These are phyloP conservation scores for Lucifuga dentata DNA, from an alignment of 2,113 vertebrate species.

Conservation along the genomic window DNA sequence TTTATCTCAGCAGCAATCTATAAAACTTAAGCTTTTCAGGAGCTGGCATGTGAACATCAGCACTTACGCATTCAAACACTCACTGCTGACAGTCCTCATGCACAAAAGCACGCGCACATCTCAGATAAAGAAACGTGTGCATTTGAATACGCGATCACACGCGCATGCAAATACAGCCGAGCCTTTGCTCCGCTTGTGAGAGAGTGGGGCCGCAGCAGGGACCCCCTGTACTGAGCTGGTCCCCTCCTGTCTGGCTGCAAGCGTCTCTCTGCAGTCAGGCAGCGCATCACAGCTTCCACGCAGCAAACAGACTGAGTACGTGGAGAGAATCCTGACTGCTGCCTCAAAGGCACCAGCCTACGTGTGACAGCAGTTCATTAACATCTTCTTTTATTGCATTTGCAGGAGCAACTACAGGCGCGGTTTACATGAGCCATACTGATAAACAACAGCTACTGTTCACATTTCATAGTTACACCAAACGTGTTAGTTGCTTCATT, in stretches of 20 bases:
- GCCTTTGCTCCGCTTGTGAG: constrained; percentile 60
- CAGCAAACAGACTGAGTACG: constrained; percentile 76
- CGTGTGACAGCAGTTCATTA: constrained; percentile 78
- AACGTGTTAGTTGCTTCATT: constrained; percentile 49
- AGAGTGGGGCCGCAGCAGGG: constrained; percentile 63
- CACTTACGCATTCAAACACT: background rate
- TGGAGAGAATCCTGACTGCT: constrained; percentile 75
- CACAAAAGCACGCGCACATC: constrained; percentile 5
- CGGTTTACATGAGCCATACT: constrained; percentile 32
- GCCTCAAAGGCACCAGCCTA: constrained; percentile 73
- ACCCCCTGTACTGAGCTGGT: constrained; percentile 68
- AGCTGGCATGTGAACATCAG: background rate
- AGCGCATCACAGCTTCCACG: constrained; percentile 76
- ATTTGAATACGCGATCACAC: constrained; percentile 23
- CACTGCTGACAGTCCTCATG: constrained; percentile 28
- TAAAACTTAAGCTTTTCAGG: background rate
- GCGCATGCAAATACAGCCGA: constrained; percentile 9
- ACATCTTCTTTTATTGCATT: constrained; percentile 62
- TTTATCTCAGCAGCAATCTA: constrained; percentile 1
- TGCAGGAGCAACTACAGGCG: constrained; percentile 54
- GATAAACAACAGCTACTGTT: constrained; percentile 42
- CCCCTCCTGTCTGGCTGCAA: constrained; percentile 72
- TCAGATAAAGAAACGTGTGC: constrained; percentile 24
- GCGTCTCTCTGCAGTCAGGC: constrained; percentile 71
- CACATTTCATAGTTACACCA: constrained; percentile 52